These are phyloP conservation scores for Camponotus pennsylvanicus DNA, from an alignment of 1,140 invertebrate genomes.

Conservation along the genomic window DNA sequence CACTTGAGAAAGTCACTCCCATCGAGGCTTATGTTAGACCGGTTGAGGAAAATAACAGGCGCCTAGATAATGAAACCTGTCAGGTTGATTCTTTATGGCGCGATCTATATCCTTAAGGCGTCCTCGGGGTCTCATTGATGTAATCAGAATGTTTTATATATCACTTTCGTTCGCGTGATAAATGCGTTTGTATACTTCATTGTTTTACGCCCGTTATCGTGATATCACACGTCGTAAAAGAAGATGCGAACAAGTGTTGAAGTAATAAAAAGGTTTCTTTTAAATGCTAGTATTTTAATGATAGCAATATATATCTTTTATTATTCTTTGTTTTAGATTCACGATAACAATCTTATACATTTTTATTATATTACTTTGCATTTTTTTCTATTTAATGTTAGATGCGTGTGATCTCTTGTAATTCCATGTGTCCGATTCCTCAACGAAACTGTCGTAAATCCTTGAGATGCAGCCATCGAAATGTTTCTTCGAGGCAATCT, in stretches of 20 bases:
- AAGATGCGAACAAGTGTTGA: slow-evolving; percentile 18
- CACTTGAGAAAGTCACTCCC: slow-evolving; percentile 21
- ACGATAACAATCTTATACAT: neutral
- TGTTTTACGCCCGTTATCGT: slow-evolving; percentile 18
- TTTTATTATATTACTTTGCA: slow-evolving; percentile 31
- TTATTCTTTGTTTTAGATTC: neutral
- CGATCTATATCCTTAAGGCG: slow-evolving; percentile 28
- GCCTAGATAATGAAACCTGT: slow-evolving; percentile 43
- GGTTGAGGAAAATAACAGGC: slow-evolving; percentile 19
- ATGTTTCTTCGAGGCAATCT: neutral
- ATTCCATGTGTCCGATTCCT: neutral
- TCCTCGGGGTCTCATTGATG: slow-evolving; percentile 39
- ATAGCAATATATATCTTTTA: neutral
- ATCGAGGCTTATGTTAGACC: neutral
- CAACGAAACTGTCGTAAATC: neutral
- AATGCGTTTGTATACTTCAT: slow-evolving; percentile 43
- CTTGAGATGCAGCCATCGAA: slow-evolving; percentile 48
- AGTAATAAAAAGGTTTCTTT: slow-evolving; percentile 12
- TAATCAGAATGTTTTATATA: slow-evolving; percentile 25
- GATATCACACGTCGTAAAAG: neutral
- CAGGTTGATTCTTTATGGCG: neutral
- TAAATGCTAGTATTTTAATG: slow-evolving; percentile 26
- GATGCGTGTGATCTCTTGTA: neutral
- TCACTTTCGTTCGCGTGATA: slow-evolving; percentile 54
- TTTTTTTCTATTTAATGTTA: slow-evolving; percentile 35